Evolutionary conservation across 2,797 vertebrate genomes (phyloP).

Genomic region (Pachyuromys duprasi): DNA sequence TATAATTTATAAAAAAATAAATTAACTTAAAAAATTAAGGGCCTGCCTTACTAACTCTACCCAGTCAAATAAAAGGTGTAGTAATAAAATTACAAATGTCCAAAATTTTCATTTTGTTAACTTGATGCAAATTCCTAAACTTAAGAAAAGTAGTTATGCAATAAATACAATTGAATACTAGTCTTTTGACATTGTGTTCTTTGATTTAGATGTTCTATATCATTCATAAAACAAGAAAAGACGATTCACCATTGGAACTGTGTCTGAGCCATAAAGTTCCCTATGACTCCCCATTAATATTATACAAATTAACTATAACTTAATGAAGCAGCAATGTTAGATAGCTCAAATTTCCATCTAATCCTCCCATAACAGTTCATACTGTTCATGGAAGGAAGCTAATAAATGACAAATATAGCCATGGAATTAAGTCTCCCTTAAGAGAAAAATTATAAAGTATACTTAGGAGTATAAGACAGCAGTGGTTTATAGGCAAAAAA

Average conservation of each 20-base stretch:
- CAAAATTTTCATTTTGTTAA: conserved; percentile 47
- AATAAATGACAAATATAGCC: conserved; percentile 8
- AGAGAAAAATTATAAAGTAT: conserved; percentile 2
- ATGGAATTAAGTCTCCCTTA: conserved; percentile 41
- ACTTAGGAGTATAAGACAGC: conserved; percentile 32
- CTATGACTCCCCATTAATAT: neutral
- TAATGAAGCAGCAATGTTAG: conserved; percentile 39
- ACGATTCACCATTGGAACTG: neutral
- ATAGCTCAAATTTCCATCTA: neutral
- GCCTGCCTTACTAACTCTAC: neutral
- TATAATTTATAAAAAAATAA: neutral
- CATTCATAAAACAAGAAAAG: conserved; percentile 38
- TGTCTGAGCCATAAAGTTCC: neutral
- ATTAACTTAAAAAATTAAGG: neutral
- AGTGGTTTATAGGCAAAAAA: conserved; percentile 49
- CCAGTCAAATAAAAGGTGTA: conserved; percentile 20
- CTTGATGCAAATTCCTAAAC: conserved; percentile 52
- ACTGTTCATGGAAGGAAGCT: neutral
- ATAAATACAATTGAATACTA: conserved; percentile 9
- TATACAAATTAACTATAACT: conserved; percentile 50
- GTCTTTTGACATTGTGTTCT: conserved; percentile 42
- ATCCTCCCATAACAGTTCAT: conserved; percentile 13
- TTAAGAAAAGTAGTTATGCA: conserved; percentile 21
- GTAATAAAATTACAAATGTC: neutral
- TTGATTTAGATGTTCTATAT: conserved; percentile 33